A percentile compares a stretch with the other conserved stretches of the same genome.
Conservation (phyloP, 2,888 invertebrate genomes). For the Himalopsyche kuldschensis region DNA sequence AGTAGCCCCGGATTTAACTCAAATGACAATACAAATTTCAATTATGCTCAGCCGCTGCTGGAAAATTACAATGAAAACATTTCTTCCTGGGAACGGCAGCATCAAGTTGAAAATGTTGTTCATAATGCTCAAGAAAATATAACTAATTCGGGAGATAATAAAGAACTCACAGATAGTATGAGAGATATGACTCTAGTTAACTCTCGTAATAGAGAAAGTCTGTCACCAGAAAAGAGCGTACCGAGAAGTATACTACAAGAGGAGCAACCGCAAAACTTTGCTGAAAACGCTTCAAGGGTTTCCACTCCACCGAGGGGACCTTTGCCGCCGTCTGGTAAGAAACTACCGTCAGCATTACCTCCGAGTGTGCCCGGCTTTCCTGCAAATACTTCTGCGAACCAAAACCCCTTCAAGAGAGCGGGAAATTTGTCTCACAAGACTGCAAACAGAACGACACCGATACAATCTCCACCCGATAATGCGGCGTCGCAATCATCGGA, state of each 20-base stretch:
- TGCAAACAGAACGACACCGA: constrained; percentile 44
- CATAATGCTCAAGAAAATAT: background rate
- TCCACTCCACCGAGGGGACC: constrained; percentile 3
- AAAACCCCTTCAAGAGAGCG: constrained; percentile 55
- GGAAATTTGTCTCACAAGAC: constrained; percentile 56
- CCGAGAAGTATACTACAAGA: constrained; percentile 45
- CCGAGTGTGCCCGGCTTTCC: constrained; percentile 38
- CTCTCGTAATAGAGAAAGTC: constrained; percentile 43
- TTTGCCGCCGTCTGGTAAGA: constrained; percentile 13
- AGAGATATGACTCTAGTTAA: constrained; percentile 49
- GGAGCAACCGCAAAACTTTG: constrained; percentile 38
- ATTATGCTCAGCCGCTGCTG: constrained; percentile 47
- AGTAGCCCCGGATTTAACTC: constrained; percentile 53
- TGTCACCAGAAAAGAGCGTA: constrained; percentile 41
- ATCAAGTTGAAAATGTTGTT: background rate
- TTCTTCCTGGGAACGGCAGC: constrained; percentile 39
- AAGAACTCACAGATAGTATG: constrained; percentile 48
- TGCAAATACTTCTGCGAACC: constrained; percentile 41
- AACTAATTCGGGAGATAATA: constrained; percentile 42
- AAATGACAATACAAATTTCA: constrained; percentile 52
- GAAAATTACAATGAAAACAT: constrained; percentile 42
- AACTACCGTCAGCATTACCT: constrained; percentile 46
- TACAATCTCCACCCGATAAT: constrained; percentile 41
- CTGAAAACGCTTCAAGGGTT: constrained; percentile 10
- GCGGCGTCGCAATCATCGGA: constrained; percentile 26